These are phyloP conservation scores for Blastomussa wellsi DNA, from an alignment of 92 coral and sea anemone species.

Conservation along the genomic window DNA sequence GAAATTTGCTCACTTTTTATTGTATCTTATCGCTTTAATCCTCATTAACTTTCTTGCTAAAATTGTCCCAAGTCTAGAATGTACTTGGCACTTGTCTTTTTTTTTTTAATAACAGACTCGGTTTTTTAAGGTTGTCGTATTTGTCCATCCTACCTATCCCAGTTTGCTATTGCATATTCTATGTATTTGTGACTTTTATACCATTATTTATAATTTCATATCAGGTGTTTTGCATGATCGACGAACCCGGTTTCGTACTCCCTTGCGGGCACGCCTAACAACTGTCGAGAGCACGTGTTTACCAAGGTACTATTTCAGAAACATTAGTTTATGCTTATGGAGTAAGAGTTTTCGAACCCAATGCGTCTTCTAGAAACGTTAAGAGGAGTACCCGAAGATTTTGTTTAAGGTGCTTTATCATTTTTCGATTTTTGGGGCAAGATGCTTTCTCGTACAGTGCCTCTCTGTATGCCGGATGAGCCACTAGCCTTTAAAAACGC, in stretches of 20 bases:
- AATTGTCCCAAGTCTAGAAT: not conserved
- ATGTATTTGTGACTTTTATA: not conserved
- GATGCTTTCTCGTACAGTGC: not conserved
- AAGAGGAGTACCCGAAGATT: not conserved
- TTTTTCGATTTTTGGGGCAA: not conserved
- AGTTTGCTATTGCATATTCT: not conserved
- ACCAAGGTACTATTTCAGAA: slow-evolving; percentile 14
- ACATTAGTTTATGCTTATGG: not conserved
- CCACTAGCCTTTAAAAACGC: too few species aligned
- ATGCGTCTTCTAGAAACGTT: not conserved
- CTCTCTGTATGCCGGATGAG: not conserved
- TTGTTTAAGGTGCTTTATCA: not conserved
- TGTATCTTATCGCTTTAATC: not conserved
- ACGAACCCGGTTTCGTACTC: slow-evolving; percentile 44
- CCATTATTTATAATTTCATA: not conserved
- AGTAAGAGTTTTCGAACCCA: not conserved
- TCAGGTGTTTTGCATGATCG: slow-evolving; percentile 69
- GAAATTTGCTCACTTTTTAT: not conserved
- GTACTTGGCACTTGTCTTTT: too few species aligned
- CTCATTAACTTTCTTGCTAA: not conserved
- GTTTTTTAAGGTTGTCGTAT: not conserved
- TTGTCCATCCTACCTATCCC: not conserved
- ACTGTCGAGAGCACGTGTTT: not conserved
- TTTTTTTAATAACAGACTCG: not conserved
- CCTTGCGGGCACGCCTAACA: slow-evolving; percentile 44